Conservation (phyloP, 2,888 invertebrate genomes). For the Tridacna crocea region DNA sequence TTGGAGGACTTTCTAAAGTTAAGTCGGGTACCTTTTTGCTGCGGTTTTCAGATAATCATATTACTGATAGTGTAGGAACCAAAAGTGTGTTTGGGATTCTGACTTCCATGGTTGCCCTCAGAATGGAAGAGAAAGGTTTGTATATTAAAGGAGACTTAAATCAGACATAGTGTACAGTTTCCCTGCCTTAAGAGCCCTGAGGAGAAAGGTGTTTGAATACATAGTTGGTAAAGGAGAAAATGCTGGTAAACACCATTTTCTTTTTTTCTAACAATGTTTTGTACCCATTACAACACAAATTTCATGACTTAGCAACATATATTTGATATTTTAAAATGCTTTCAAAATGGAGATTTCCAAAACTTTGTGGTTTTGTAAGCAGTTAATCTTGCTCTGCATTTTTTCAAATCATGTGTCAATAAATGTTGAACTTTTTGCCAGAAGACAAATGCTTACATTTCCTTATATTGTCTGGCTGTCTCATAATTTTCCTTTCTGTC, state of each 20-base stretch:
- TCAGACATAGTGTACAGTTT: not conserved
- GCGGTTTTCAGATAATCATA: constrained; percentile 55
- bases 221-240: too few relatives aligned
- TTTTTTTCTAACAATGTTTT: not conserved
- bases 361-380: not conserved
- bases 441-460: not conserved
- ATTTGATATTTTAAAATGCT: not conserved
- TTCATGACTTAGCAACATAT: not conserved
- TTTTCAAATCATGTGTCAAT: not conserved
- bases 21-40: constrained; percentile 46
- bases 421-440: not conserved
- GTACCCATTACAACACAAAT: not conserved
- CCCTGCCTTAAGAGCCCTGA: not conserved
- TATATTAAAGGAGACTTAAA: not conserved
- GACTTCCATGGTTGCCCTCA: constrained; percentile 39
- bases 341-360: not conserved
- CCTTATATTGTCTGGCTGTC: not conserved
- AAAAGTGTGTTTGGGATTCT: constrained; percentile 54
- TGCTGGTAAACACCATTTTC: not conserved
- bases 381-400: not conserved
- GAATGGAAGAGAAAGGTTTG: constrained; percentile 32
- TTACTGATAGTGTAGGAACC: constrained; percentile 55
- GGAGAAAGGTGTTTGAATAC: not conserved
- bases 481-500: too few relatives aligned
- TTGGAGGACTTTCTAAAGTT: not conserved